Evolutionary conservation across 1,140 invertebrate genomes (phyloP).

Genomic region (fruit fly (Drosophila melanogaster)): DNA sequence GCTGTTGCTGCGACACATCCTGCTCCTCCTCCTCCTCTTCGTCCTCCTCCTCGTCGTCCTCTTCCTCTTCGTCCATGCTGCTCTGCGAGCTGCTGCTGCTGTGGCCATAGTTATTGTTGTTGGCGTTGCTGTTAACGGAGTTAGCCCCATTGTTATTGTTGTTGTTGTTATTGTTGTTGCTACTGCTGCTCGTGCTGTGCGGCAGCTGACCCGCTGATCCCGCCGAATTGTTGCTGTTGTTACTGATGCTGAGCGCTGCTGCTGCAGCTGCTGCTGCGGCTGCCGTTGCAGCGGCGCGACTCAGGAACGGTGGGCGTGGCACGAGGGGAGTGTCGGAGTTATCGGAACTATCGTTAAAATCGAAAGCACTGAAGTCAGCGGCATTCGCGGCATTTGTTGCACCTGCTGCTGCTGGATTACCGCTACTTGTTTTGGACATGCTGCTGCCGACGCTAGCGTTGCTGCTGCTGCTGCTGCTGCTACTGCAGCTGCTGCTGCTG

Average conservation of each 20-base stretch:
- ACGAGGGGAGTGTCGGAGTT: slow-evolving; percentile 80
- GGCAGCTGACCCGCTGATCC: slow-evolving; percentile 31
- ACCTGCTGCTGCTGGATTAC: slow-evolving; percentile 24
- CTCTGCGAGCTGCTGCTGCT: slow-evolving; percentile 57
- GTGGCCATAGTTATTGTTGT: slow-evolving; percentile 21
- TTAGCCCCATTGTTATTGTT: slow-evolving; percentile 26
- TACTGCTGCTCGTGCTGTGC: slow-evolving; percentile 42
- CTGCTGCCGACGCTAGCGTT: slow-evolving; percentile 41
- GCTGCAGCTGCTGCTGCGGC: slow-evolving; percentile 55
- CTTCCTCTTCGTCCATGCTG: slow-evolving; percentile 52
- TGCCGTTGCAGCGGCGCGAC: slow-evolving; percentile 68
- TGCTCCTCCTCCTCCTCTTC: slow-evolving; percentile 23
- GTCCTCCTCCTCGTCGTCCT: slow-evolving; percentile 43
- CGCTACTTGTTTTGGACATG: slow-evolving; percentile 52
- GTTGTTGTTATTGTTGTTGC: slow-evolving; percentile 26
- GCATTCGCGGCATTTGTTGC: slow-evolving; percentile 46
- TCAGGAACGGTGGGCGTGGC: slow-evolving; percentile 76
- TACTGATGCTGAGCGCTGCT: slow-evolving; percentile 58
- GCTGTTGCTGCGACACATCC: slow-evolving; percentile 11
- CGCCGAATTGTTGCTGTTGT: slow-evolving; percentile 41
- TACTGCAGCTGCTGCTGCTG: slow-evolving; percentile 24
- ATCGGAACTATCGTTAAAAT: slow-evolving; percentile 83
- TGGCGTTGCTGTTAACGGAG: slow-evolving; percentile 29
- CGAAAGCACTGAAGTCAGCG: slow-evolving; percentile 80
- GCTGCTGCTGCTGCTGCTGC: slow-evolving; percentile 36